phyloP scores from a whole-genome alignment of 2,113 vertebrate genomes.

The Nesoenas mayeri region DNA sequence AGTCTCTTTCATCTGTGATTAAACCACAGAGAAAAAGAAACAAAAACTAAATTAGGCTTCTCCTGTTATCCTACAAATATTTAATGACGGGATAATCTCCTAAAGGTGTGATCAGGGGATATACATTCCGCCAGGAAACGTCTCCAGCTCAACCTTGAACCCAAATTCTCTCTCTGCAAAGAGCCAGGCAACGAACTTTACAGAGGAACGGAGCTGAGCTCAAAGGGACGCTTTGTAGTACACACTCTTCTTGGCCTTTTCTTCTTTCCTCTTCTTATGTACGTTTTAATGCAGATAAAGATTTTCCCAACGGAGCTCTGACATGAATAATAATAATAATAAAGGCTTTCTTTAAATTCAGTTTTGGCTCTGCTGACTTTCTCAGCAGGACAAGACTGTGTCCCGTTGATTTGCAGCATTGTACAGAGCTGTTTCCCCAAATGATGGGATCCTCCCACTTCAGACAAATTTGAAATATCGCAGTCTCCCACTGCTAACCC shows the following conservation, averaged over 20 bases:
- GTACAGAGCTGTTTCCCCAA: constrained; percentile 1
- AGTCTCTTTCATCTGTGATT: constrained; percentile 90
- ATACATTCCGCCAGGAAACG: constrained; percentile 59
- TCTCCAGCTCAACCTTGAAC: constrained; percentile 75
- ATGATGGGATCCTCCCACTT: constrained; percentile 16
- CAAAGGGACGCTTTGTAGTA: constrained; percentile 72
- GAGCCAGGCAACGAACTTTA: constrained; percentile 63
- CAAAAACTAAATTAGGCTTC: constrained; percentile 89
- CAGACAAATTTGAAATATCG: neutral
- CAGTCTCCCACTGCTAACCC: neutral
- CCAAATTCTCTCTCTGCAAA: constrained; percentile 66
- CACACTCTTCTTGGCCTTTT: constrained; percentile 69
- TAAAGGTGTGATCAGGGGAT: constrained; percentile 80
- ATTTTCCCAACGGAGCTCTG: constrained; percentile 66
- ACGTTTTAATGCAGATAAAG: constrained; percentile 76
- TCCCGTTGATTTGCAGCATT: constrained; percentile 30
- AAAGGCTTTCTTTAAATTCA: constrained; percentile 66
- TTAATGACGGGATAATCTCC: constrained; percentile 85
- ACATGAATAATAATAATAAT: constrained; percentile 77
- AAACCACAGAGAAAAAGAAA: constrained; percentile 86
- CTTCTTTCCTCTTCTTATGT: constrained; percentile 71
- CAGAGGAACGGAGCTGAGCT: constrained; percentile 63
- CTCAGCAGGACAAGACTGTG: constrained; percentile 47
- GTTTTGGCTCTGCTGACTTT: constrained; percentile 64
- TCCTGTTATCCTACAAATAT: constrained; percentile 86